Base-by-base conservation (phyloP, 2,888 invertebrate species). In the Campoplex capitator region DNA sequence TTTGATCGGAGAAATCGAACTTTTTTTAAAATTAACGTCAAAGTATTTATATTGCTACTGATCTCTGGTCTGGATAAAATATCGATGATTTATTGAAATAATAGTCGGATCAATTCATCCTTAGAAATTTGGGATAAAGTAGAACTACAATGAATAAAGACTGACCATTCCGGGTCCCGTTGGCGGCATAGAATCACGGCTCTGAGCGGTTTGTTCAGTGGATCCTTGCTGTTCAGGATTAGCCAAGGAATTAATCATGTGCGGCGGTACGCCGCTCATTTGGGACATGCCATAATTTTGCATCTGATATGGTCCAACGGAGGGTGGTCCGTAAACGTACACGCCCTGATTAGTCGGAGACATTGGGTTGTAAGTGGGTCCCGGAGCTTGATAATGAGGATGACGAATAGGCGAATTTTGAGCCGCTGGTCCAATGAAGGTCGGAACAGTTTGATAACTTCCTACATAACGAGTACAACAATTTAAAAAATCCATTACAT, bases 351-450 rank as follows among this genome's bases (percentile, higher is more conserved):
- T 93, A 1, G 93, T 92, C 23, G 93, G 93, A 3, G 94, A 93
- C 91, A 93, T 93, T 9, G 92, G 91, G 87, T 90, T 91, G 86
- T 93, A 91, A 85, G 90, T 92, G 16, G 91, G 75, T 73, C 91
- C 91, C 4, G 95, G 89, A 94, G 95, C 48, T 93, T 94, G 88
- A 95, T 95, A 95, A 86, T 95, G 95, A 2, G 95, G 94, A 82
- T 96, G 96, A 88, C 95, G 95, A 80, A 94, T 95, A 76, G 96
- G 95, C n/a, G 95, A 95, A 32, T 94, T 94, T 88, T 95, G 95
- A 11, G 95, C 95, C 32, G 96, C 95, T 0, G 95, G 93, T 77
- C 95, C 95, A 77, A 95, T 95, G 86, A 95, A 96, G 91, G 95
- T 94, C 51, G 95, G 94, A 90, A 96, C 95, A 90, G 94, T 94